A percentile compares a stretch with the other conserved stretches of the same genome.
Evolutionary conservation across 2,113 vertebrate species (phyloP).

Genomic region (Brevimyrus niger): DNA sequence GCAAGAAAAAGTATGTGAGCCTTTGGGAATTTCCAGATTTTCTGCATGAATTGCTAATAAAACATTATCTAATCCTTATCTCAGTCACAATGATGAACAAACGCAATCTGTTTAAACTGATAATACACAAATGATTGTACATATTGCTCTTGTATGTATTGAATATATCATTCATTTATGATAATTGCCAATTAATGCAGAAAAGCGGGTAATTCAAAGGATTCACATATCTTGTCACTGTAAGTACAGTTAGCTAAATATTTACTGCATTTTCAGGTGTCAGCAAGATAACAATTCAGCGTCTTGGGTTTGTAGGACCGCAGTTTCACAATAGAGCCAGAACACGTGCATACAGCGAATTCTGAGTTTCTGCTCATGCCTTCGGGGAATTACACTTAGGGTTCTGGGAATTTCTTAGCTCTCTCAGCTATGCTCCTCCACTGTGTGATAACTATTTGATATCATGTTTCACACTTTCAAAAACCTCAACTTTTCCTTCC

Average conservation of each 20-base stretch:
- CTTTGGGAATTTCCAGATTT: not conserved
- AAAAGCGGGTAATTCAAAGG: not conserved
- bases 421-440: not conserved
- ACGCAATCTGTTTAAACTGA: not conserved
- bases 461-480: not conserved
- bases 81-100: not conserved
- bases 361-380: not conserved
- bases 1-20: not conserved
- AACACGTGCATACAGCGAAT: not conserved
- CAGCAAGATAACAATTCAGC: not conserved
- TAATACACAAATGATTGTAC: not conserved
- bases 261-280: not conserved
- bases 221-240: not conserved
- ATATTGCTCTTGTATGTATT: not conserved
- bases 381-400: not conserved
- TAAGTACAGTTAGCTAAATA: not conserved
- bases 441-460: not conserved
- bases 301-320: not conserved
- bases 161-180: not conserved
- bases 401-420: not conserved
- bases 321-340: not conserved
- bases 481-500: not conserved
- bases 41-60: not conserved
- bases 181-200: not conserved
- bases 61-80: not conserved